phyloP scores from a whole-genome alignment of 2,113 vertebrate species.

The Oryzias melastigma region DNA sequence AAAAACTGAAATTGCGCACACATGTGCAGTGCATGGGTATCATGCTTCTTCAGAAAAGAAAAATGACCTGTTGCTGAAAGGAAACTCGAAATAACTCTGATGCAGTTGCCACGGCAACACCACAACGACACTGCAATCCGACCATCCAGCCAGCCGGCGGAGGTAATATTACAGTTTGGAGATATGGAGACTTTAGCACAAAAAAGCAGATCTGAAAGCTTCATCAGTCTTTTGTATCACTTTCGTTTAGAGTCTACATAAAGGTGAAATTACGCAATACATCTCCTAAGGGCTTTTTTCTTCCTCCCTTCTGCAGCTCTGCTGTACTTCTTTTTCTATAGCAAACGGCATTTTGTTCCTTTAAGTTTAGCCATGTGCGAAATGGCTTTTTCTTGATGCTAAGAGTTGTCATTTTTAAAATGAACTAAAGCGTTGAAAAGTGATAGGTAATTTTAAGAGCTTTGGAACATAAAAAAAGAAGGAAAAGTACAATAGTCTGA shows the following conservation, averaged over 20 bases:
- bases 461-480: slow-evolving; percentile 15
- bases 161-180: slow-evolving; percentile 12
- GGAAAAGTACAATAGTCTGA: slow-evolving; percentile 1
- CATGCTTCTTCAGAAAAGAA: background rate
- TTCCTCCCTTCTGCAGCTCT: slow-evolving; percentile 3
- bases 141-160: slow-evolving; percentile 2
- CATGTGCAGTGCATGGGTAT: too few species aligned
- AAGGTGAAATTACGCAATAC: slow-evolving; percentile 39
- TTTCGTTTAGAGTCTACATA: slow-evolving; percentile 29
- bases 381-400: slow-evolving; percentile 32
- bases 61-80: slow-evolving; percentile 25
- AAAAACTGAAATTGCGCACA: too few species aligned
- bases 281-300: slow-evolving; percentile 22
- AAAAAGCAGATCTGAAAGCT: slow-evolving; percentile 16
- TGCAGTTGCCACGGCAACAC: slow-evolving; percentile 39
- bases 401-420: slow-evolving; percentile 43
- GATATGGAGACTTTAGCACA: slow-evolving; percentile 10
- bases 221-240: slow-evolving; percentile 9
- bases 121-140: slow-evolving; percentile 14
- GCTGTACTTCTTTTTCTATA: slow-evolving; percentile 23
- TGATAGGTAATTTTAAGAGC: slow-evolving; percentile 35
- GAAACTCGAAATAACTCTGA: slow-evolving; percentile 14
- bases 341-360: slow-evolving; percentile 44
- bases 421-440: slow-evolving; percentile 27
- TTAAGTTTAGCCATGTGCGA: slow-evolving; percentile 50